phyloP scores from a whole-genome alignment of 2,113 vertebrate species.

The Ciconia maguari region DNA sequence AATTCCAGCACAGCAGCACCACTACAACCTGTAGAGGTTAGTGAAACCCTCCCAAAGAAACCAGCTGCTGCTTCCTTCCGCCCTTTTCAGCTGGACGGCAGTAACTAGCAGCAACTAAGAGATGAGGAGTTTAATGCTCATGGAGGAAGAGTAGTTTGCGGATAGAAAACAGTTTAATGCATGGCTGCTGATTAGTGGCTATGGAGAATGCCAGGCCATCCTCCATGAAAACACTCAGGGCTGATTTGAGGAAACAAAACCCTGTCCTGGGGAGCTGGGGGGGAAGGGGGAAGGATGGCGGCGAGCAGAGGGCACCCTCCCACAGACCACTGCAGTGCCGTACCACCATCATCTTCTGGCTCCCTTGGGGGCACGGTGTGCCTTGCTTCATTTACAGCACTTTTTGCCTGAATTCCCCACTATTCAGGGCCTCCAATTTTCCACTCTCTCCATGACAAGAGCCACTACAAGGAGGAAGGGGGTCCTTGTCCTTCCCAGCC shows the following conservation, averaged over 20 bases:
- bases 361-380: fast-evolving
- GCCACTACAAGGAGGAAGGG: fast-evolving
- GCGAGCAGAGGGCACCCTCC: background rate
- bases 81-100: background rate
- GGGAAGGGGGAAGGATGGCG: fast-evolving
- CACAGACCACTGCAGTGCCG: background rate
- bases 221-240: background rate
- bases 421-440: background rate
- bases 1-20: background rate
- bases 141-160: background rate
- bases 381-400: fast-evolving
- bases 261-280: background rate
- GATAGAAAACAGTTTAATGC: background rate
- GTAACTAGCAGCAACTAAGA: background rate
- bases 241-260: background rate
- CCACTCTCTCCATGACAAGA: background rate
- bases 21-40: background rate
- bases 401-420: background rate
- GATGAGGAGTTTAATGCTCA: background rate
- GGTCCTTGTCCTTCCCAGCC: background rate
- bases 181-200: fast-evolving
- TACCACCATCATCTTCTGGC: too few species aligned
- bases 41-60: background rate
- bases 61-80: background rate
- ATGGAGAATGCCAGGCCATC: background rate